phyloP scores from a whole-genome alignment of 2,113 vertebrate species.

The Phycodurus eques region DNA sequence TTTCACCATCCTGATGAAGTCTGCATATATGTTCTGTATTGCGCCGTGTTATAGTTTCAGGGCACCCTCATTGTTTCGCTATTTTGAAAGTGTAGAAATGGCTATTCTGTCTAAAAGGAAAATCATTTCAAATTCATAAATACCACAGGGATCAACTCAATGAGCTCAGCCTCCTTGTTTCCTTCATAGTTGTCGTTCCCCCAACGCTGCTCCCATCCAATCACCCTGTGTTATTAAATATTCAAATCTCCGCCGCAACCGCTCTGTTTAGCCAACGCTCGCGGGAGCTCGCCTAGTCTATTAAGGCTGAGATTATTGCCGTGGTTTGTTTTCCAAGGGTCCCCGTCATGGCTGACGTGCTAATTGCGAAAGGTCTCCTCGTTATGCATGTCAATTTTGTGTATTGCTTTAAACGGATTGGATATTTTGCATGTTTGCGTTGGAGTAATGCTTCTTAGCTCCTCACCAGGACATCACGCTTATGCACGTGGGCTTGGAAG shows the following conservation, averaged over 20 bases:
- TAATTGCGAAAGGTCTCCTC: slow-evolving; percentile 47
- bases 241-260: slow-evolving; percentile 70
- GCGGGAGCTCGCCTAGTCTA: slow-evolving; percentile 55
- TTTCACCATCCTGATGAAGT: slow-evolving; percentile 41
- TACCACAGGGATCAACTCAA: slow-evolving; percentile 61
- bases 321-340: slow-evolving; percentile 63
- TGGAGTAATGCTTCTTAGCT: slow-evolving; percentile 10
- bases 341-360: slow-evolving; percentile 36
- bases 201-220: slow-evolving; percentile 57
- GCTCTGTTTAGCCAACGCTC: slow-evolving; percentile 70
- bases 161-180: slow-evolving; percentile 63
- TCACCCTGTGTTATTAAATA: slow-evolving; percentile 73
- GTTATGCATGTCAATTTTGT: slow-evolving; percentile 32
- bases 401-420: slow-evolving; percentile 13
- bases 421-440: slow-evolving; percentile 12
- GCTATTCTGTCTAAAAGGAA: slow-evolving; percentile 36
- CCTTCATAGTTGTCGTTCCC: slow-evolving; percentile 67
- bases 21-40: slow-evolving; percentile 23
- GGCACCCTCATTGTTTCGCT: slow-evolving; percentile 24
- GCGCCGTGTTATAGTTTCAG: slow-evolving; percentile 22
- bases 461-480: slow-evolving; percentile 11
- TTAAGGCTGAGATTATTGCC: slow-evolving; percentile 64
- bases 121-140: slow-evolving; percentile 68
- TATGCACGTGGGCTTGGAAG: slow-evolving; percentile 46
- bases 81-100: slow-evolving; percentile 54